Evolutionary conservation across 2,113 vertebrate genomes (phyloP), one percentile per base, ranked within the genome.

Genomic region (Alosa alosa): DNA sequence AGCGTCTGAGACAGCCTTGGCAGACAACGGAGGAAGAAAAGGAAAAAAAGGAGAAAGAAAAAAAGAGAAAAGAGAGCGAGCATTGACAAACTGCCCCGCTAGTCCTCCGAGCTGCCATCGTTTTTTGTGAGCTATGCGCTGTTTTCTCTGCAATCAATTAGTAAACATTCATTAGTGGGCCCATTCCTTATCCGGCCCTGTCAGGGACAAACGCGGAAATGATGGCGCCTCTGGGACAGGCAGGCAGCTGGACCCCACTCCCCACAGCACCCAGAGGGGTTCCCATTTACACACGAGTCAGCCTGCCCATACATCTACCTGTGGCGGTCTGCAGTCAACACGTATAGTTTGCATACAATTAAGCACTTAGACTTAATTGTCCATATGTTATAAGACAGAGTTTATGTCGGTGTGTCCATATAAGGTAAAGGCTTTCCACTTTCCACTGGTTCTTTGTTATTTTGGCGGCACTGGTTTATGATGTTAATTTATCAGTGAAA

Each of bases 101-200:
- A 84, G 90, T 87, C 89, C 91, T 92, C 86, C 87, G 88, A 92
- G 89, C 93, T 89, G 93, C 92, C 91, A 88, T 92, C 90, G 83
- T 87, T 88, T 88, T 52, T 87, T 87, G 86, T 94, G 94, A 96
- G 88, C 95, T 91, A 94, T 94, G 92, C 91, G 91, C 90, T 92
- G 94, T 94, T 95, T 94, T 94, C 94, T 91, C 93, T 89, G 88
- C 92, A 93, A 95, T 95, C 94, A 94, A 95, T 95, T 94, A 94
- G 92, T 86, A 91, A 91, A 87, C 92, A 88, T 94, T 95, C 93
- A 93, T 95, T 94, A 95, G 93, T 83, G 4, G 46, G 87, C 86
- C 91, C 89, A 91, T 95, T 93, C 88, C 90, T 95, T 94, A 94
- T 87, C 88, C 88, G 89, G 90, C 86, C 82, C 68, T 90, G 92